phyloP scores from a whole-genome alignment of 1,140 invertebrate genomes.

The Lasioglossum baleicum region DNA sequence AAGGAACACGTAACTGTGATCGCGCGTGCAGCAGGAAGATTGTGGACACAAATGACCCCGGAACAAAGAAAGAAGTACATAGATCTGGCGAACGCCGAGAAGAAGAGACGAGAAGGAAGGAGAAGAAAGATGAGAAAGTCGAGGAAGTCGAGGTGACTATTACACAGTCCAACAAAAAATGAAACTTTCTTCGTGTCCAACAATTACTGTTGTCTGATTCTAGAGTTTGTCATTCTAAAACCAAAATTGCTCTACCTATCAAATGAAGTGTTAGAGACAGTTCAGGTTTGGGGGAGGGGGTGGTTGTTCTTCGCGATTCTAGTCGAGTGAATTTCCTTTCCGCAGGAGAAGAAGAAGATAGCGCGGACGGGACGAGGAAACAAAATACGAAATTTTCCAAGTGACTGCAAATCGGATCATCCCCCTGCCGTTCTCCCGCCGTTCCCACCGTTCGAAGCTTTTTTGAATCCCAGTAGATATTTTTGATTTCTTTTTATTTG shows the following conservation, averaged over 20 bases:
- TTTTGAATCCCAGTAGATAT: slow-evolving; percentile 37
- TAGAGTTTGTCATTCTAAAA: no score
- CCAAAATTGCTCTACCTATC: no score
- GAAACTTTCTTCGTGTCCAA: no score
- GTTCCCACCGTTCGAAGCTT: background rate
- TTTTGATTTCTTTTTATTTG: slow-evolving; percentile 78
- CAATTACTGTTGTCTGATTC: no score
- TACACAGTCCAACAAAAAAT: no score
- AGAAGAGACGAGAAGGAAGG: slow-evolving; percentile 58
- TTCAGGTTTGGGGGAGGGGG: no score
- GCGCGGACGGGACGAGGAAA: background rate
- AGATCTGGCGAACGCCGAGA: slow-evolving; percentile 72
- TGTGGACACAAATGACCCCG: slow-evolving; percentile 68
- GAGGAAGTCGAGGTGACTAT: background rate
- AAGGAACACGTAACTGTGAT: slow-evolving; percentile 67
- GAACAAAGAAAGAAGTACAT: slow-evolving; percentile 74
- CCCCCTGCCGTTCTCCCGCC: no score
- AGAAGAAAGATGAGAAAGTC: slow-evolving; percentile 35
- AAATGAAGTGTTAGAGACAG: no score
- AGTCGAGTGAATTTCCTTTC: background rate
- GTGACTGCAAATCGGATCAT: background rate
- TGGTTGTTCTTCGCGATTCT: background rate
- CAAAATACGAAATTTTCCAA: background rate
- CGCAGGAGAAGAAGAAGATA: slow-evolving; percentile 1
- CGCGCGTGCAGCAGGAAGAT: slow-evolving; percentile 71